Conservation (phyloP, 2,797 vertebrate genomes). For the Gymnothorax reevesii region DNA sequence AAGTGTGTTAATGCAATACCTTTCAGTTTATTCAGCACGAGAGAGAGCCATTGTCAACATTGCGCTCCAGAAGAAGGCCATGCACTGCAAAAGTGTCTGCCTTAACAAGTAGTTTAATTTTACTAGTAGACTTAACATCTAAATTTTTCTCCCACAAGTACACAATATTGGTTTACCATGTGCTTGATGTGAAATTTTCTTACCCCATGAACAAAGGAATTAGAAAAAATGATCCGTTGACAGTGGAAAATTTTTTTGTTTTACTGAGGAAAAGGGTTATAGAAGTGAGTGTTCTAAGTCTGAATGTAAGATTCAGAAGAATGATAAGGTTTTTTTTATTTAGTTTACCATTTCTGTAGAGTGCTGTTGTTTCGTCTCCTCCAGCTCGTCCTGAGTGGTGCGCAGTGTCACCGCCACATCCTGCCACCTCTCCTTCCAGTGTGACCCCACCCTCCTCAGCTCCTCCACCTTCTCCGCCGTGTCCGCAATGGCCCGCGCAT, state of each 20-base stretch:
- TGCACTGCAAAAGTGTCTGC: background rate
- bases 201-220: too few species aligned
- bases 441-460: constrained; percentile 58
- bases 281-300: too few species aligned
- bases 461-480: constrained; percentile 55
- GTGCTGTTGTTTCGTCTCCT: constrained; percentile 50
- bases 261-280: too few species aligned
- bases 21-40: background rate
- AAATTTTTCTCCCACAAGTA: too few species aligned
- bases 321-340: too few species aligned
- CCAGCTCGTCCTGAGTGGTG: constrained; percentile 62
- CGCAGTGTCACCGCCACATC: constrained; percentile 61
- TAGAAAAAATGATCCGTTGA: too few species aligned
- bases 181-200: too few species aligned
- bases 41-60: background rate
- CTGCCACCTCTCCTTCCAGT: constrained; percentile 73
- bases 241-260: too few species aligned
- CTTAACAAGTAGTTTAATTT: too few species aligned
- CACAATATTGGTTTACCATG: too few species aligned
- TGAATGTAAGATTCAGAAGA: too few species aligned
- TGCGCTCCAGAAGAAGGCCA: constrained; percentile 7
- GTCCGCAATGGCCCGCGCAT: constrained; percentile 44
- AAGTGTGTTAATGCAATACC: background rate
- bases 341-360: constrained; percentile 49
- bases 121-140: too few species aligned